Evolutionary conservation across 2,888 invertebrate species (phyloP).

Genomic region (Brachypalpus laphriformis): DNA sequence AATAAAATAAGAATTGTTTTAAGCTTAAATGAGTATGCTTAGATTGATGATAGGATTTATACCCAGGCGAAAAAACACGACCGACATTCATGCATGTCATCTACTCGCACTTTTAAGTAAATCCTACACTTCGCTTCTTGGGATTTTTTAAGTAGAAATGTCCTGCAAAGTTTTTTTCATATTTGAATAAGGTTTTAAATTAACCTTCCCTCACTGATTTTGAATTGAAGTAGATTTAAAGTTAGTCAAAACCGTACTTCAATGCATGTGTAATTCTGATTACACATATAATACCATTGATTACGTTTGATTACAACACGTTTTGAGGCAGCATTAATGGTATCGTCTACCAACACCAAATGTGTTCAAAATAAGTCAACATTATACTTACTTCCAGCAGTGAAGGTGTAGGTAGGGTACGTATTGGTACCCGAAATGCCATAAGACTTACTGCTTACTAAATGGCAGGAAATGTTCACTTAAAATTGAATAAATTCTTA

Average conservation of each 20-base stretch:
- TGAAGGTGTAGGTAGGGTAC: too few species aligned
- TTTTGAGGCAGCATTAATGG: not conserved
- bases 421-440: not conserved
- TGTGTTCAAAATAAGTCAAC: not conserved
- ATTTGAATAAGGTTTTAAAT: too few species aligned
- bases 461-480: not conserved
- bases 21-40: not conserved
- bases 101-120: too few species aligned
- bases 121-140: too few species aligned
- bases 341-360: not conserved
- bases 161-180: too few species aligned
- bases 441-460: not conserved
- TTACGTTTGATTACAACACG: not conserved
- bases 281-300: not conserved
- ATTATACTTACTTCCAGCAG: too few species aligned
- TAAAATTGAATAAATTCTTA: not conserved
- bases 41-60: not conserved
- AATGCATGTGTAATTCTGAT: not conserved
- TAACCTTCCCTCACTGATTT: not conserved
- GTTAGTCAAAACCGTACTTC: too few species aligned
- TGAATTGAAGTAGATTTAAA: not conserved
- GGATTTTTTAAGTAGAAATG: too few species aligned
- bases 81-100: too few species aligned
- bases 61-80: too few species aligned
- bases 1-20: not conserved